Conservation (phyloP, 2,888 invertebrate species). For the Agriopis leucophaearia region DNA sequence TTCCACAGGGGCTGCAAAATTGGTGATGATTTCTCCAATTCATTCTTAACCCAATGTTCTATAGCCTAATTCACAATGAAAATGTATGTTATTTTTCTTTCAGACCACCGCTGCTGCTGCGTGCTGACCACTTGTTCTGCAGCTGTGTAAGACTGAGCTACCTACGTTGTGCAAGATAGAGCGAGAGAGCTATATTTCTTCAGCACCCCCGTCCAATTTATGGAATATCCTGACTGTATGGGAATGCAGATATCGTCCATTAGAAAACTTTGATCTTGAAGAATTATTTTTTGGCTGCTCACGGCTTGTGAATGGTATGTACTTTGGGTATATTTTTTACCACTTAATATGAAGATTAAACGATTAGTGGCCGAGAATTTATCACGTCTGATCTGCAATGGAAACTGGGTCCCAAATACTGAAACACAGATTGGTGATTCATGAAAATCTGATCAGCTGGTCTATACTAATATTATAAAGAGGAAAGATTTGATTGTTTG, state of each 20-base stretch:
- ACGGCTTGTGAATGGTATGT: slow-evolving; percentile 60
- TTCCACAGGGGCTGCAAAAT: too few species aligned
- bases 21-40: too few species aligned
- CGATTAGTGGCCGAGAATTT: too few species aligned
- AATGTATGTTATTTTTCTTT: slow-evolving; percentile 17
- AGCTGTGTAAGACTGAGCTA: slow-evolving; percentile 29
- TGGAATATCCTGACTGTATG: slow-evolving; percentile 47
- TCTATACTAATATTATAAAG: too few species aligned
- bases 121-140: slow-evolving; percentile 12
- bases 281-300: slow-evolving; percentile 39
- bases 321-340: background rate
- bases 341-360: background rate
- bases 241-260: slow-evolving; percentile 50
- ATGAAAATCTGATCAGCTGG: too few species aligned
- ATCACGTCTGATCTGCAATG: too few species aligned
- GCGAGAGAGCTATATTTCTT: slow-evolving; percentile 41
- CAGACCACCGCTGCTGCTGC: slow-evolving; percentile 41
- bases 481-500: too few species aligned
- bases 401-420: too few species aligned
- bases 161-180: slow-evolving; percentile 29
- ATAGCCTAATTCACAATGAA: too few species aligned
- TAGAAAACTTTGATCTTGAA: slow-evolving; percentile 41
- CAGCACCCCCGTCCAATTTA: slow-evolving; percentile 42
- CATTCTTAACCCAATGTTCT: too few species aligned
- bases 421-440: too few species aligned